These are phyloP conservation scores for Drosophila bipectinata DNA, from an alignment of 1,140 invertebrate genomes.

Conservation along the genomic window DNA sequence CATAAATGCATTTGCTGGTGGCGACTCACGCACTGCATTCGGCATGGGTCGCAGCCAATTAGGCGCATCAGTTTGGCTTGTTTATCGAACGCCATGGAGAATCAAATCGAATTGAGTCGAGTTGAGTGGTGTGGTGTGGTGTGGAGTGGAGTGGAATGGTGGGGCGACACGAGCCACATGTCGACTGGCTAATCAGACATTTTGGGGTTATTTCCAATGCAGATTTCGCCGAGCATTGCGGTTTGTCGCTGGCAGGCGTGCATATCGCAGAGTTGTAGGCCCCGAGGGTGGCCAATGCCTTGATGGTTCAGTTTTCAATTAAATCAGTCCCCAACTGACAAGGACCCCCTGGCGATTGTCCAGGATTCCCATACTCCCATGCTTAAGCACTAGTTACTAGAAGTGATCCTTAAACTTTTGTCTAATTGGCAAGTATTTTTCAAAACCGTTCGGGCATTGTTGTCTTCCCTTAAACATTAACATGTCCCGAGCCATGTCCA, in stretches of 20 bases:
- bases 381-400: background rate
- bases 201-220: conserved; percentile 55
- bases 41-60: conserved; percentile 62
- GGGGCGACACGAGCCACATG: conserved; percentile 67
- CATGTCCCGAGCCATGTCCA: background rate
- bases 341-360: no score
- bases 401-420: background rate
- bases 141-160: background rate
- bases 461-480: background rate
- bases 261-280: background rate
- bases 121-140: background rate
- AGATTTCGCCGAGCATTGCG: conserved; percentile 29
- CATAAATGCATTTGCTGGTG: conserved; percentile 23
- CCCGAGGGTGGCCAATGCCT: background rate
- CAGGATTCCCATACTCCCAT: no score
- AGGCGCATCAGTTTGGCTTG: conserved; percentile 70
- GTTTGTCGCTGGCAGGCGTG: background rate
- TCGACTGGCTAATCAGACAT: conserved; percentile 66
- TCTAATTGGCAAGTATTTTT: background rate
- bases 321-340: conserved; percentile 4
- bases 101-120: conserved; percentile 1
- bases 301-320: conserved; percentile 11
- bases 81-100: conserved; percentile 40
- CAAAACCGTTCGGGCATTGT: background rate
- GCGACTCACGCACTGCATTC: conserved; percentile 27